Evolutionary conservation across 2,113 vertebrate genomes (phyloP), one percentile per base, ranked within the genome.

Genomic region (Pyrgilauda ruficollis): DNA sequence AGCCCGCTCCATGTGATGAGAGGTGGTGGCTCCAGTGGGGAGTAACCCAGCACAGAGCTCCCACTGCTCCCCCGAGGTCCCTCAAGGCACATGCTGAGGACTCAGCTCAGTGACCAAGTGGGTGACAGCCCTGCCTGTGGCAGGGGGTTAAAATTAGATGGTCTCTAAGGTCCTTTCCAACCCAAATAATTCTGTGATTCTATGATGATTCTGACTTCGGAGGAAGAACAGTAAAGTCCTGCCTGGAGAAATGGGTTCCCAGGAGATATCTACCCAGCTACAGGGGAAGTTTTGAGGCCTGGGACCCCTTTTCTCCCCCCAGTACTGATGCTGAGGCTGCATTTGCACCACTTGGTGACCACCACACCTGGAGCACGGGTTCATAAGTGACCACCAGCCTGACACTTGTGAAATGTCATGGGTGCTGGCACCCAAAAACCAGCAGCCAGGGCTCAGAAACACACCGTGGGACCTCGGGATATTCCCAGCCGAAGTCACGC

Each of bases 391-490:
- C 68, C 72, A 41, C 59, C 55, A 11, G 35, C 13, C 27, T 3
- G 3, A 39, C 28, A 62, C 5, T 15, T 7, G 27, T 1, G 5
- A 26, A 35, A 58, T 1, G 7, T 24, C 2, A 4, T 0, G 39
- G 75, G 33, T 5, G 17, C 27, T 55, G 4, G 23, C 64, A 41
- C 8, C 30, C 4, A 0, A 63, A 61, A 79, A 9, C 3, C 66
- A 72, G 3, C 61, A 50, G 59, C 77, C 5, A 9, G 6, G n/a
- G 37, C 52, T 85, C 58, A 68, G 47, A 22, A 74, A 64, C 2
- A 1, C 26, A 56, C 10, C 10, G n/a, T 2, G 7, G 61, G 43
- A 61, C 6, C 2, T 7, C 0, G 1, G 43, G 67, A 39, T 3
- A 31, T 6, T 77, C 9, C 44, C 39, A 23, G 23, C 31, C 12